Percentiles rank a stretch among this genome's conserved stretches.
phyloP scores from a whole-genome alignment of 2,113 vertebrate species.

The Panurus biarmicus region DNA sequence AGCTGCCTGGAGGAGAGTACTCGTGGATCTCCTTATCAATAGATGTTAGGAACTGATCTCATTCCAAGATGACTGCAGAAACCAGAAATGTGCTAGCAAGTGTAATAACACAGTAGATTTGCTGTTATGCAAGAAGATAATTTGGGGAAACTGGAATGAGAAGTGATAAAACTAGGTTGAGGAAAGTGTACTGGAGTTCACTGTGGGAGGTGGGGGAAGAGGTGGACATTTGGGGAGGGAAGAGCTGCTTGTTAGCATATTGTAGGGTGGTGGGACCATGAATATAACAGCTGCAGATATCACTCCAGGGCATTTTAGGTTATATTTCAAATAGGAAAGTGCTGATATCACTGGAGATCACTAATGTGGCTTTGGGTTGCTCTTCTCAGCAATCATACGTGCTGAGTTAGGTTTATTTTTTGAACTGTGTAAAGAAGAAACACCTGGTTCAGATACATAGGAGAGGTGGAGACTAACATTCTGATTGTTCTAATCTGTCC shows the following conservation, averaged over 20 bases:
- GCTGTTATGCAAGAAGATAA: background rate
- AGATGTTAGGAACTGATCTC: background rate
- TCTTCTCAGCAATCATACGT: rapidly evolving
- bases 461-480: background rate
- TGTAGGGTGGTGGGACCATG: background rate
- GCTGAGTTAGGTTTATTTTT: background rate
- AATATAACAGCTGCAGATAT: background rate
- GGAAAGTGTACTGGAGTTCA: background rate
- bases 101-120: background rate
- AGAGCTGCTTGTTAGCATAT: background rate
- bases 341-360: background rate
- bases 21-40: background rate
- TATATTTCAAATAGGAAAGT: background rate
- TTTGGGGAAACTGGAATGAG: background rate
- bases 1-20: background rate
- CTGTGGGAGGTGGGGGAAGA: background rate
- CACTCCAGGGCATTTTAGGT: background rate
- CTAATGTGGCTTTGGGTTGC: background rate
- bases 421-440: background rate
- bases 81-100: background rate
- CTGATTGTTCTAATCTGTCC: background rate
- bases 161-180: background rate
- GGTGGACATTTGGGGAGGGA: background rate
- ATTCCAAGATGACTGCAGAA: background rate
- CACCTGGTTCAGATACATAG: rapidly evolving